Evolutionary conservation across 2,888 invertebrate species (phyloP), one percentile per base, ranked within the genome.

Genomic region (Thumatha senex): DNA sequence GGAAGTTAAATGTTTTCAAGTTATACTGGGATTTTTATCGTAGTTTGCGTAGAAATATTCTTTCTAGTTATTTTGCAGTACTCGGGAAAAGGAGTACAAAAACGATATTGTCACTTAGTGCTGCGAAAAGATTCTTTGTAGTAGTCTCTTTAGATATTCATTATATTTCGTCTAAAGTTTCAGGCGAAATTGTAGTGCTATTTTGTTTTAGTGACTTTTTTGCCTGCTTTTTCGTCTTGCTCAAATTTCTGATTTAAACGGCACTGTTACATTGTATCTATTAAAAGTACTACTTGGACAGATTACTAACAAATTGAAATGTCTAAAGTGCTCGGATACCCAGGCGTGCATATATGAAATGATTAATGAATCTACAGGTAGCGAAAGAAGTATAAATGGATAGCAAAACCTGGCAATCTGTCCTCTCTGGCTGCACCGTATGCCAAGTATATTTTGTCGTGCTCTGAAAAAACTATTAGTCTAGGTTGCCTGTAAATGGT

Each of bases 1-100:
- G 68, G 50, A 78, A 82, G 80, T 82, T 84, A 81, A 83, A 82
- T 80, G 79, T 80, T 82, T 70, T 74, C 67, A 66, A 77, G 72
- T 69, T 73, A 68, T 59, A 61, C 61, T 49, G 54, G 54, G 73
- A 74, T 77, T 80, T 76, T 79, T 74, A 72, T 73, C 58, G 70
- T 58, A 58, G 62, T 62, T 70, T 67, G 70, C 53, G 59, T 48
- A 48, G 51, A 56, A 59, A 62, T 63, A 54, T 67, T 61, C 57
- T 76, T 65, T 67, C 69, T 61, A 60, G 63, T 62, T 66, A 62
- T 73, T 78, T 75, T 67, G 68, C 65, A 71, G 69, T 67, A 60
- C 60, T 67, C 62, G 49, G 67, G 58, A 66, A 70, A 61, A 62
- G 62, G 54, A 50, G 58, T 54, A 61, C 63, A 57, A 70, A 67